phyloP scores from a whole-genome alignment of 2,888 invertebrate species.

The Cheiracanthium punctorium region DNA sequence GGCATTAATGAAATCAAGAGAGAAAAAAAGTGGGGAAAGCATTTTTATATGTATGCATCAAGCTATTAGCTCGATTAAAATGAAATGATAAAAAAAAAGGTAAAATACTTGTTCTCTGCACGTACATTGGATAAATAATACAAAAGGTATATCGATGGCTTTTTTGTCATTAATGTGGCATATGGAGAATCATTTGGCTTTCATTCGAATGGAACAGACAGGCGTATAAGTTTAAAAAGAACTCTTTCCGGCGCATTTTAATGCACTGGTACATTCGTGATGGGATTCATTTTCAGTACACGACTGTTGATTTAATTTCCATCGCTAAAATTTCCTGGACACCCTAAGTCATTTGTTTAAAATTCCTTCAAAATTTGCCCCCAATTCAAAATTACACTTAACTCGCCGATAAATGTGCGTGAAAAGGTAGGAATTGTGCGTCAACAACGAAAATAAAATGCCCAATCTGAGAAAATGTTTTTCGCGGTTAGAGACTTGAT shows the following conservation, averaged over 20 bases:
- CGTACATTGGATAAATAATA: conserved; percentile 57
- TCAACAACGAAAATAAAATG: no score
- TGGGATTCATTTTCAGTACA: conserved; percentile 47
- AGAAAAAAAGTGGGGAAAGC: conserved; percentile 13
- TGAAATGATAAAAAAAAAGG: conserved; percentile 9
- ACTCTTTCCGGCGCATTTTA: conserved; percentile 40
- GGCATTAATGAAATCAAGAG: conserved; percentile 54
- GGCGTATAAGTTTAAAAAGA: conserved; percentile 43
- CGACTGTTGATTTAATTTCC: conserved; percentile 26
- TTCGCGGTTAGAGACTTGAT: no score
- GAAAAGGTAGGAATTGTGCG: no score
- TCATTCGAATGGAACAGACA: conserved; percentile 39
- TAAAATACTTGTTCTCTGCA: conserved; percentile 9
- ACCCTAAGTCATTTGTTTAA: no score
- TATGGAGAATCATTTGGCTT: conserved; percentile 46
- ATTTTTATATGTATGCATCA: conserved; percentile 51
- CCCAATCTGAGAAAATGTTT: no score
- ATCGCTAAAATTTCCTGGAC: no score
- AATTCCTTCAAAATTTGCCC: no score
- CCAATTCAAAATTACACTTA: no score
- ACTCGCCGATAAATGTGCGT: no score
- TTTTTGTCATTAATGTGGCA: conserved; percentile 54
- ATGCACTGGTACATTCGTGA: conserved; percentile 56
- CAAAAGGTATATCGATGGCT: conserved; percentile 46
- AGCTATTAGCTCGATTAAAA: conserved; percentile 67